These are phyloP conservation scores for Falcaria lacertinaria DNA, from an alignment of 2,888 invertebrate species.

Conservation along the genomic window DNA sequence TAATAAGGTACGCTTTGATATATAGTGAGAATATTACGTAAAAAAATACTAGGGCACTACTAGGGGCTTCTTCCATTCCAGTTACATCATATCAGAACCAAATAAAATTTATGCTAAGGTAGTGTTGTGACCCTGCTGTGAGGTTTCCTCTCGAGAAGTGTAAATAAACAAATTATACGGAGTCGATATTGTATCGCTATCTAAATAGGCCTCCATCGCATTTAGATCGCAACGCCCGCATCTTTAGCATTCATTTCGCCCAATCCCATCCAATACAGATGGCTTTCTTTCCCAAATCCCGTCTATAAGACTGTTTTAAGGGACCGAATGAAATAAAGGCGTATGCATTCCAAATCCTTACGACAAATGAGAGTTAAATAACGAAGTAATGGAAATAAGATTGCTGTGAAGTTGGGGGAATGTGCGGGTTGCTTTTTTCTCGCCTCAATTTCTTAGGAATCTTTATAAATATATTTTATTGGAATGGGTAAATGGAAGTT, in stretches of 20 bases:
- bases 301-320: constrained; percentile 15
- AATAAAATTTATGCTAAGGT: too few species aligned
- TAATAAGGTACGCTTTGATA: too few species aligned
- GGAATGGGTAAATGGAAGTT: not conserved
- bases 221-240: constrained; percentile 5
- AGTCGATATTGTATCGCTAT: not conserved
- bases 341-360: not conserved
- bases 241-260: constrained; percentile 27
- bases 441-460: not conserved
- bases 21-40: too few species aligned
- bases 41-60: too few species aligned
- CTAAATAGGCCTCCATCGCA: not conserved
- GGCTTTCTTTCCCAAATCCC: constrained; percentile 23
- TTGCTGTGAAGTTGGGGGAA: not conserved
- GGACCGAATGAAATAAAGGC: constrained; percentile 5
- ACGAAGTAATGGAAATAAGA: not conserved
- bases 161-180: not conserved
- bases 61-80: too few species aligned
- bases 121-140: too few species aligned
- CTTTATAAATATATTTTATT: not conserved
- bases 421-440: not conserved
- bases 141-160: too few species aligned
- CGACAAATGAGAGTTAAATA: not conserved
- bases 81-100: too few species aligned
- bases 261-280: constrained; percentile 22